Percentiles rank a stretch among this genome's conserved stretches.
Conservation (phyloP, 2,113 vertebrate genomes). For the Limanda limanda region DNA sequence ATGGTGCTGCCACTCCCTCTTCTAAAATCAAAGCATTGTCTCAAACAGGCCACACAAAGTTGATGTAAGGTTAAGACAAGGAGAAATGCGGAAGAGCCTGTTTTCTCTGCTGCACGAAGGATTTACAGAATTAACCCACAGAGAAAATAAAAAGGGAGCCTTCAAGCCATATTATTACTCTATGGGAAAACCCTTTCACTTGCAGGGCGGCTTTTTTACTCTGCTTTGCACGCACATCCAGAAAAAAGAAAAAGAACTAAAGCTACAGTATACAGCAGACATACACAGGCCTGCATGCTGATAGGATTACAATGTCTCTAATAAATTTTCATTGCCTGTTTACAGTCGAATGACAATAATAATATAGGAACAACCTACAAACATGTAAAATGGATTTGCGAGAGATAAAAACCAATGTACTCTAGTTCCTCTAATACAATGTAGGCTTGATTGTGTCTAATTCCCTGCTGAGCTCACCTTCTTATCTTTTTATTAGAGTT, state of each 20-base stretch:
- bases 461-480: conserved; percentile 67
- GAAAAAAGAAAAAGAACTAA: conserved; percentile 1
- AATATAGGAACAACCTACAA: background rate
- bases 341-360: background rate
- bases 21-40: background rate
- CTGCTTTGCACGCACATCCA: conserved; percentile 12
- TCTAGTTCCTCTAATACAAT: background rate
- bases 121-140: conserved; percentile 69
- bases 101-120: conserved; percentile 37
- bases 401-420: conserved; percentile 6
- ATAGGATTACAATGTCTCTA: conserved; percentile 17
- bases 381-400: background rate
- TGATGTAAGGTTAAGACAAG: conserved; percentile 1
- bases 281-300: background rate
- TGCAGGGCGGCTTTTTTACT: conserved; percentile 25
- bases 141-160: conserved; percentile 51
- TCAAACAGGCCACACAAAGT: conserved; percentile 8
- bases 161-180: conserved; percentile 48
- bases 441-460: background rate
- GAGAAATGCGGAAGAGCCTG: conserved; percentile 20
- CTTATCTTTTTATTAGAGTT: conserved; percentile 71
- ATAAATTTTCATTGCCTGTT: background rate
- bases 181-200: conserved; percentile 54
- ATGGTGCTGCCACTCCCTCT: background rate
- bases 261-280: background rate